Conservation (phyloP, 2,797 vertebrate species). For the Cynopterus sphinx region DNA sequence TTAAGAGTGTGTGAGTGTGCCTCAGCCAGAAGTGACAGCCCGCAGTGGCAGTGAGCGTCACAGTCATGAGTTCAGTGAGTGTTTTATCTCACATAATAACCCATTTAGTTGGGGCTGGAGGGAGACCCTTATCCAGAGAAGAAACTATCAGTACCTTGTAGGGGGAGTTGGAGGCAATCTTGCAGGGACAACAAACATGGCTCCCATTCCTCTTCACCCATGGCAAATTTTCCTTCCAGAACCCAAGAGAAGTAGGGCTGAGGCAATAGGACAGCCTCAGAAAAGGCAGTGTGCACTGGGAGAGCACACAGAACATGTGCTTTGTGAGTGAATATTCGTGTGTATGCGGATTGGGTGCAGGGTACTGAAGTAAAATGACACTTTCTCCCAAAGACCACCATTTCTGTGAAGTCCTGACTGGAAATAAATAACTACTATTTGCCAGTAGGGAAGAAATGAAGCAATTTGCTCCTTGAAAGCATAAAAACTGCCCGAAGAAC, state of each 20-base stretch:
- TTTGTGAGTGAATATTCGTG: slow-evolving; percentile 2
- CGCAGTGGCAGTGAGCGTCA: background rate
- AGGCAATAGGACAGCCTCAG: slow-evolving; percentile 35
- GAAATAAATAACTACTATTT: slow-evolving; percentile 59
- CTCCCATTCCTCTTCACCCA: background rate
- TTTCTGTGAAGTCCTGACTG: slow-evolving; percentile 41
- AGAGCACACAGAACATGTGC: background rate
- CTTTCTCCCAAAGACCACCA: slow-evolving; percentile 4
- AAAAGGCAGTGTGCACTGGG: background rate
- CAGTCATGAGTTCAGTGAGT: background rate
- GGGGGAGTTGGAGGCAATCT: background rate
- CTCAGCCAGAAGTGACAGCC: background rate
- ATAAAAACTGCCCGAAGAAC: slow-evolving; percentile 36
- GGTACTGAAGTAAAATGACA: background rate
- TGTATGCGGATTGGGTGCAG: background rate
- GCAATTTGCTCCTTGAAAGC: slow-evolving; percentile 44
- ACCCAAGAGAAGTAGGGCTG: slow-evolving; percentile 5
- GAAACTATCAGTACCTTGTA: background rate
- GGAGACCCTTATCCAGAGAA: background rate
- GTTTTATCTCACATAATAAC: background rate
- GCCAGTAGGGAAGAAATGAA: slow-evolving; percentile 60
- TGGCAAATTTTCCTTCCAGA: slow-evolving; percentile 44
- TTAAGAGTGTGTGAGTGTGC: background rate
- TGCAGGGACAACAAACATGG: background rate
- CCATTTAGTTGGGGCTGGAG: background rate